Base-by-base conservation (phyloP, 2,113 vertebrate species). In the Myiagra hebetior region DNA sequence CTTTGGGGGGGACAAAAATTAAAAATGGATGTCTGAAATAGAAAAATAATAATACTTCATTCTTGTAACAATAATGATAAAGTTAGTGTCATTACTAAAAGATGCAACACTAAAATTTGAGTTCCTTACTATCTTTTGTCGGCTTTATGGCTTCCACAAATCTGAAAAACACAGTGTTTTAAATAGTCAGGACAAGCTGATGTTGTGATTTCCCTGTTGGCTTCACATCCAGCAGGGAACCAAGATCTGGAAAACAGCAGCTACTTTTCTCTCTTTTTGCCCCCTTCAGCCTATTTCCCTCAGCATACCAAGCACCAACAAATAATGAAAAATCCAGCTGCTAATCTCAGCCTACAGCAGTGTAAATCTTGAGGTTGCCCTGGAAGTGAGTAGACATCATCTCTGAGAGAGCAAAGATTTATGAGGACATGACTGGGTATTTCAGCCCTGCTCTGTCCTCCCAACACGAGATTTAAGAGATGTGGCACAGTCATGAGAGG, bases 1-100 rank as follows among this genome's bases (percentile, higher is more conserved):
- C 2, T 55, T 33, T 7, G 0, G 5, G 2, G 2, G 14, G 2
- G 2, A 8, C 5, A 4, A 52, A 55, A 55, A 68, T 13, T 2
- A 24, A 57, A 60, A 41, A 21, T 6, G 4, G 7, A 83, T 31
- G 3, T 14, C 31, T 86, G 24, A 69, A 73, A 49, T 10, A 59
- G 18, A 7, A 76, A 67, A 60, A 30, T 3, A 55, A 4, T 22
- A 53, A 15, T 23, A 47, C 0, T 14, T 63, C 3, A 8, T 33
- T 82, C 70, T 65, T 35, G 8, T 22, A 63, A 9, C 10, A 59
- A 15, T 39, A 55, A 39, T 22, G 46, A 46, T 31, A 18, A 59
- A 37, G 7, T n/a, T 59, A 17, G 30, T 70, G 8, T 70, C 27
- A 28, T 24, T 27, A 33, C 5, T 49, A 65, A 57, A 85, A 50